Base-by-base conservation (phyloP, 92 coral and sea anemone genomes). In the Phenganax subtilis region DNA sequence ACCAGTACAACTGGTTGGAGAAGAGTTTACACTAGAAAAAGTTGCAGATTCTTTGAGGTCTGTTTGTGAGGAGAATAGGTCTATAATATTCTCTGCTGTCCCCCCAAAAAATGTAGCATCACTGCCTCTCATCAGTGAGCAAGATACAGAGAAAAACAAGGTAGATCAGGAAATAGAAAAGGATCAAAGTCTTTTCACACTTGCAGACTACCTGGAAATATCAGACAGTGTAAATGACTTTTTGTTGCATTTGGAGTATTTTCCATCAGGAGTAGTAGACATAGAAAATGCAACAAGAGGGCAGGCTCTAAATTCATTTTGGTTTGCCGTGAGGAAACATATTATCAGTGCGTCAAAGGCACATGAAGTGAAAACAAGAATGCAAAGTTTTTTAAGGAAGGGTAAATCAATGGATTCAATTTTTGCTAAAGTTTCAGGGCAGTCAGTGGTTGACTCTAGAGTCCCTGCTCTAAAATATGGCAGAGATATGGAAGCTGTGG, bases 1-100 rank as follows among this genome's bases (percentile, higher is more conserved):
- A 69, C 87, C 87, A 51, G 64, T 84, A 25, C 51, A 55, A 61
- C 73, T 58, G 80, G 63, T 75, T 65, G 54, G 66, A 25, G 64
- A 84, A 84, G 69, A 84, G 71, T 63, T 55, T 58, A 76, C 31
- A 72, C 62, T 67, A 61, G 80, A 55, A 44, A 58, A 84, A 53
- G 69, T 84, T 55, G 83, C 87, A 84, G 69, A 80, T 84, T 84
- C 87, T 27, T 30, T 77, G 63, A 84, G 63, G 51, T 68, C 71
- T 75, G 80, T 75, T 84, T 75, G 82, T 75, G 52, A 15, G 54
- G 59, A 57, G 14, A 57, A 72, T 29, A 76, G 75, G 56, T 76
- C 76, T 71, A 54, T 84, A 54, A 71, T 84, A 73, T 70, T 84
- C 80, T 60, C 86, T 75, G 74, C 71, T 20, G 75, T 84, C 60